These are phyloP conservation scores for Gracilinanus agilis DNA, from an alignment of 2,113 vertebrate genomes.

Conservation along the genomic window DNA sequence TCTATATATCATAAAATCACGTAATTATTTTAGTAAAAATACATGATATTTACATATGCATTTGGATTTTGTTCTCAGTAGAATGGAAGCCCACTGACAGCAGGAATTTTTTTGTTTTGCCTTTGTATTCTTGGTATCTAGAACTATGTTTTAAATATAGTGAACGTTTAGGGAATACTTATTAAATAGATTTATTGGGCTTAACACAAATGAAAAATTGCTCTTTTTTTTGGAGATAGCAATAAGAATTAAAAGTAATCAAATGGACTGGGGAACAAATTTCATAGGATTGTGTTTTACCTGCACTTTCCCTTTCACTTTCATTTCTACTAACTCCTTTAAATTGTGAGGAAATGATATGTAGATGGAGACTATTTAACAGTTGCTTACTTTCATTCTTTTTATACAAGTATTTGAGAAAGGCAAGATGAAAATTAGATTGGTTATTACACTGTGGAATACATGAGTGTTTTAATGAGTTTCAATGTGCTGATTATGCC, in stretches of 20 bases:
- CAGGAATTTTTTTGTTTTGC: background rate
- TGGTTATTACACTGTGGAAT: slow-evolving; percentile 56
- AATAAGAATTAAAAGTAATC: slow-evolving; percentile 36
- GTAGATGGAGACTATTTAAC: slow-evolving; percentile 55
- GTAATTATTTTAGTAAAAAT: background rate
- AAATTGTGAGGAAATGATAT: slow-evolving; percentile 55
- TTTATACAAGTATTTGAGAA: slow-evolving; percentile 60
- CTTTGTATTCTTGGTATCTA: background rate
- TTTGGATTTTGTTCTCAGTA: background rate
- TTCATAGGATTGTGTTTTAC: slow-evolving; percentile 32
- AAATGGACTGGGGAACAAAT: slow-evolving; percentile 6
- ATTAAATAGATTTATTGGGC: background rate
- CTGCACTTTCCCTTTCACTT: slow-evolving; percentile 49
- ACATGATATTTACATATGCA: background rate
- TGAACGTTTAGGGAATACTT: background rate
- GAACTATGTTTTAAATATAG: background rate
- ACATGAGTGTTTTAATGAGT: slow-evolving; percentile 46
- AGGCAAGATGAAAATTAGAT: slow-evolving; percentile 61
- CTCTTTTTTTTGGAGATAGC: background rate
- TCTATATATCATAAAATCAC: background rate
- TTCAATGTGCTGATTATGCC: slow-evolving; percentile 62
- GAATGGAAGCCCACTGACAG: background rate
- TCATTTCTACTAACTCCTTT: slow-evolving; percentile 40
- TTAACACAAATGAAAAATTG: background rate
- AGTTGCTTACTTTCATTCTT: slow-evolving; percentile 52